Percentiles rank a stretch among this genome's conserved stretches.
Evolutionary conservation across 2,888 invertebrate genomes (phyloP).

Genomic region (Cremastinae sp.): DNA sequence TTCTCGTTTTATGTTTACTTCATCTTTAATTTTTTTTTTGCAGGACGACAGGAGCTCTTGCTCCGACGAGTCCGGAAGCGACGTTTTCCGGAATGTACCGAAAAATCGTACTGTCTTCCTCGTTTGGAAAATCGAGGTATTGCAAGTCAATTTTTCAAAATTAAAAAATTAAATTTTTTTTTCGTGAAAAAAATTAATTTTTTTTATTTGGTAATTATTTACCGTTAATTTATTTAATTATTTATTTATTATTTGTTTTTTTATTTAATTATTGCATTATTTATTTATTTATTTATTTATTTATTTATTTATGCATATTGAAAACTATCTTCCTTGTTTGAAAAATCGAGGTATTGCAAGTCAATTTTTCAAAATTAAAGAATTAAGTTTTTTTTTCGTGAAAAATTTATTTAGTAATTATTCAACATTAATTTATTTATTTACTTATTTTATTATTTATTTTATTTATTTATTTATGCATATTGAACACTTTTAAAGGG

Average conservation of each 20-base stretch:
- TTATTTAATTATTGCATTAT: no score
- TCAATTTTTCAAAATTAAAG: not conserved
- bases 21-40: slow-evolving; percentile 18
- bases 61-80: slow-evolving; percentile 76
- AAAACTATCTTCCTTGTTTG: slow-evolving; percentile 93
- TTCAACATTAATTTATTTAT: no score
- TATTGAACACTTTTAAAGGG: slow-evolving; percentile 89
- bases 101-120: slow-evolving; percentile 90
- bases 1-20: not conserved
- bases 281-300: no score
- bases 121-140: slow-evolving; percentile 94
- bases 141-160: not conserved
- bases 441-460: no score
- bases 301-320: no score
- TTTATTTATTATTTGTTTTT: no score
- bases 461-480: no score
- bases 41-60: slow-evolving; percentile 76
- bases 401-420: no score
- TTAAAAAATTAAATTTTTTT: slow-evolving; percentile 9
- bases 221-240: no score
- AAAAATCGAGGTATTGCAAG: slow-evolving; percentile 88
- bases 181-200: no score
- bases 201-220: no score
- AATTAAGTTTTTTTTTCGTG: slow-evolving; percentile 15
- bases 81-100: slow-evolving; percentile 90